A percentile compares a stretch with the other conserved stretches of the same genome.
Evolutionary conservation across 2,113 vertebrate genomes (phyloP).

Genomic region (Apteryx mantelli): DNA sequence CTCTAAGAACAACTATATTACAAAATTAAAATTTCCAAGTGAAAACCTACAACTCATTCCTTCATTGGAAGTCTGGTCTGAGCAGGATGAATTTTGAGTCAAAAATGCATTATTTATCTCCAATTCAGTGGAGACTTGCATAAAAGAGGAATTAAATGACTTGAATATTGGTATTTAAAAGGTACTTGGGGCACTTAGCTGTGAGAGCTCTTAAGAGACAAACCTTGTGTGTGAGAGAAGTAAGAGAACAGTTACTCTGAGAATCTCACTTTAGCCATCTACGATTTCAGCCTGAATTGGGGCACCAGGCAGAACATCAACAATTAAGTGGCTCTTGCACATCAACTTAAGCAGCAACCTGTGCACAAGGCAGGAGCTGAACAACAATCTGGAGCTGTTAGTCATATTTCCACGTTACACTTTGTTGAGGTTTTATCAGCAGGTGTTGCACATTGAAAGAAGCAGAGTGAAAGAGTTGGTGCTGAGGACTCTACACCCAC

Average conservation of each 20-base stretch:
- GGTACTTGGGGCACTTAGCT: background rate
- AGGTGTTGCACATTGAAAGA: background rate
- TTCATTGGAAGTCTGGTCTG: background rate
- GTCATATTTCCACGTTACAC: fast-evolving
- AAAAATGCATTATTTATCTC: background rate
- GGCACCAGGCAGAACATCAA: background rate
- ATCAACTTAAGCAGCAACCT: background rate
- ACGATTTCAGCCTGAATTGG: background rate
- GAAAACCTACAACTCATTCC: background rate
- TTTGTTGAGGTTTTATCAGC: background rate
- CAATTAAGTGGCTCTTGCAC: background rate
- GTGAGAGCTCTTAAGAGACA: background rate
- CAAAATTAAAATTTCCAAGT: background rate
- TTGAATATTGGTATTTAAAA: background rate
- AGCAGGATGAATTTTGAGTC: background rate
- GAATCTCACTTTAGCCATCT: background rate
- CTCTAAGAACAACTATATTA: background rate
- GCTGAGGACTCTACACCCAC: background rate
- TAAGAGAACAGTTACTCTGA: background rate
- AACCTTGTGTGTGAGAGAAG: background rate
- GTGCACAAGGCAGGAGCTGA: background rate
- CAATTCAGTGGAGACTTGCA: background rate
- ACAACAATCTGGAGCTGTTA: fast-evolving
- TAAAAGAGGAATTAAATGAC: background rate
- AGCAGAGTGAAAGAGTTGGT: background rate